Evolutionary conservation across 2,888 invertebrate genomes (phyloP), one percentile per base, ranked within the genome.

Genomic region (Callinectes sapidus): DNA sequence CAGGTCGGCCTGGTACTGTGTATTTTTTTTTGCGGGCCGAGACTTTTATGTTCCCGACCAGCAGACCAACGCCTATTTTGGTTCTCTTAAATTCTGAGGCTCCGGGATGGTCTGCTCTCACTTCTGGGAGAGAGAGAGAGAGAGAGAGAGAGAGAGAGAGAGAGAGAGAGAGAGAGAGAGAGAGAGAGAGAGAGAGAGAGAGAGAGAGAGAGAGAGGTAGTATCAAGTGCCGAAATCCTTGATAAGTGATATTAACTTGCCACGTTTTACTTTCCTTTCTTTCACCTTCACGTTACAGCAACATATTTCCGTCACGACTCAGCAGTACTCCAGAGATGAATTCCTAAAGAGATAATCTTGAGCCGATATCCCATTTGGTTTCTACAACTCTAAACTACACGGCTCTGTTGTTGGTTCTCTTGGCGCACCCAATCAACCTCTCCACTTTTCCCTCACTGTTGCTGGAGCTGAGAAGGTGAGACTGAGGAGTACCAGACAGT

Each of bases 31-130:
- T 39, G 14, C 10, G 18, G 39, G 18, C 13, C 42, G 71, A 6
- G 23, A 86, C 86, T 86, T 86, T 86, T 86, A 86, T 86, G 42
- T n/a, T 86, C 71, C n/a, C 5, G 86, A 42, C 42, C 42, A 23
- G 14, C 35, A 18, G 39, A 23, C 86, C 86, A 5, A 35, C 39
- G 86, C 39, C 42, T 42, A 86, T 86, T 86, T 18, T 18, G 42
- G 23, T 2, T 35, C 42, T 42, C 86, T n/a, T 86, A 86, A 86
- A 86, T 86, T 39, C 35, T 42, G 35, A 16, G 39, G 23, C 18
- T 2, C 85, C 16, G 85, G 32, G 85, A 39, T 85, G 85, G 8
- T 10, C 14, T 61, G 61, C 71, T n/a, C 71, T 71, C 71, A 71
- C 71, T 71, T 71, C n/a, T 14, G 71, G 42, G 42, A 3, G 39